These are phyloP conservation scores for Gryllus longicercus DNA, from an alignment of 2,888 invertebrate species.

Conservation along the genomic window DNA sequence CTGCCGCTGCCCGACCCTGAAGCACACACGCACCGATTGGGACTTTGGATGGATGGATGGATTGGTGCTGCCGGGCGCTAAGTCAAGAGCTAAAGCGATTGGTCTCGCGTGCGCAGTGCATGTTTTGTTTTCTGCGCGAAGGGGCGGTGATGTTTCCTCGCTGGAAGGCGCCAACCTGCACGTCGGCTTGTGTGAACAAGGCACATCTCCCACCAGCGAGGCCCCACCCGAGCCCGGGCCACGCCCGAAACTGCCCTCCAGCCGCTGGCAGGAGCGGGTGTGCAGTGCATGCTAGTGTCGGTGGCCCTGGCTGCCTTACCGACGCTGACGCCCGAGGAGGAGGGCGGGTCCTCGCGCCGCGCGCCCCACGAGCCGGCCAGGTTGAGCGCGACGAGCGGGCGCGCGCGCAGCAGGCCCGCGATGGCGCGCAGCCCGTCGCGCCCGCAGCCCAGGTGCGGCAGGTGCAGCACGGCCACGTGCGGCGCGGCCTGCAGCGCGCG, in stretches of 20 bases:
- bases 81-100: too few relatives aligned
- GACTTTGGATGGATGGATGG: neutral
- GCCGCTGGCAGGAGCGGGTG: neutral
- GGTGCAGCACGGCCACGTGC: slow-evolving; percentile 52
- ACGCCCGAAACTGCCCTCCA: too few relatives aligned
- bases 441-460: slow-evolving; percentile 56
- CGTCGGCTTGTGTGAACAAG: neutral
- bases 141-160: too few relatives aligned
- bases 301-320: slow-evolving; percentile 43
- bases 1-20: slow-evolving; percentile 37
- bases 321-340: slow-evolving; percentile 53
- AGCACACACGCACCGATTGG: neutral
- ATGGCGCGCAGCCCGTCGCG: slow-evolving; percentile 53
- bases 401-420: slow-evolving; percentile 50
- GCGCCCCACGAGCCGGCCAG: slow-evolving; percentile 54
- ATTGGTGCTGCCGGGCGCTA: too few relatives aligned
- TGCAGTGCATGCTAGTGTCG: neutral
- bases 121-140: too few relatives aligned
- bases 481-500: slow-evolving; percentile 51
- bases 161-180: too few relatives aligned
- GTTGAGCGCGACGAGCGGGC: slow-evolving; percentile 52
- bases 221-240: too few relatives aligned
- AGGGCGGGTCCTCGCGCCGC: slow-evolving; percentile 51
- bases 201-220: neutral
- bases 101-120: too few relatives aligned